A percentile compares a stretch with the other conserved stretches of the same genome.
These are phyloP conservation scores for Sepiola atlantica DNA, from an alignment of 2,888 invertebrate species.

Conservation along the genomic window DNA sequence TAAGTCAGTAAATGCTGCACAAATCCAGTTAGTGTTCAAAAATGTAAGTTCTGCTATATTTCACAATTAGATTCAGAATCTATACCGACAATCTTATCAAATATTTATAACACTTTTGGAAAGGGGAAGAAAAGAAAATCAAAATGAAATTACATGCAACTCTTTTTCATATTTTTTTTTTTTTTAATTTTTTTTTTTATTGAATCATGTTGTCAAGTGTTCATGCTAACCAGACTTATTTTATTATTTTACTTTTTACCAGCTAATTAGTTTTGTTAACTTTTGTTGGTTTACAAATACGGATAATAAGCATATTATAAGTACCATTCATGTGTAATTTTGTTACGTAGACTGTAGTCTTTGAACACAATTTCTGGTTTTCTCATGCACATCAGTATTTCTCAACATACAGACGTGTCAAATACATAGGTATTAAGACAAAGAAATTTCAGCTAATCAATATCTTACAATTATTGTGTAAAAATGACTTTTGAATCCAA, in stretches of 20 bases:
- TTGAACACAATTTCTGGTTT: neutral
- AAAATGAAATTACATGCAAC: neutral
- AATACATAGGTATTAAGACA: neutral
- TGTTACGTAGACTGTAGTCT: neutral
- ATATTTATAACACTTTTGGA: neutral
- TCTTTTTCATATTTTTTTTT: neutral
- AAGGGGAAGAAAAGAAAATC: neutral
- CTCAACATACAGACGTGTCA: neutral
- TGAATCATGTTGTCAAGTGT: neutral
- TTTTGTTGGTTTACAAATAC: neutral
- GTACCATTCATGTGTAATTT: neutral
- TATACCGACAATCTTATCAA: neutral
- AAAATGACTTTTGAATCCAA: neutral
- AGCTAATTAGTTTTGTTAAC: neutral
- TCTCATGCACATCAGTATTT: neutral
- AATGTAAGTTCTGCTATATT: conserved; percentile 32
- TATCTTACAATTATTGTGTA: neutral
- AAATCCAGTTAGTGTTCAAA: neutral
- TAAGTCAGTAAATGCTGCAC: conserved; percentile 32
- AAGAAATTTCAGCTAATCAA: neutral
- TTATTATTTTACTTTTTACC: neutral
- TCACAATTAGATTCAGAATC: neutral
- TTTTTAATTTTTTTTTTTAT: neutral
- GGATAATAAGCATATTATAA: too few relatives aligned
- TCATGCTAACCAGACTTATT: neutral